Evolutionary conservation across 2,797 vertebrate species (phyloP), one percentile per base, ranked within the genome.

Genomic region (Fundulus diaphanus): DNA sequence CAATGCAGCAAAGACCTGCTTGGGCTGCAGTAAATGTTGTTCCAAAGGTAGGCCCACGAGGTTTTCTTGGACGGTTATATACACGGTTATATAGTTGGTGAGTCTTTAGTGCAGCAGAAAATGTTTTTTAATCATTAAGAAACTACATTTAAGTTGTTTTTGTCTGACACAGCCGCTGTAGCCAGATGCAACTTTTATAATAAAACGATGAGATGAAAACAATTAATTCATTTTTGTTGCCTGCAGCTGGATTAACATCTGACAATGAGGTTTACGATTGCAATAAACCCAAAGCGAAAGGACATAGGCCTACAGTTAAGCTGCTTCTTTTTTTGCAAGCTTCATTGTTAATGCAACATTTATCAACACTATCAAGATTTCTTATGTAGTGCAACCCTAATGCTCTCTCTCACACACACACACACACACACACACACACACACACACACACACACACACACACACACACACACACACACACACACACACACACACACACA

Each of bases 321-420:
- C 72, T 67, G 33, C 68, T 4, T 68, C 13, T 46, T 46, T 46
- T 46, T 12, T 49, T 22, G 48, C 57, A 77, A 59, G 68, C 61
- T 76, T 51, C 72, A 61, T 31, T 0, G 68, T 61, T 72, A 68
- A 72, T 35, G 33, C 44, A 44, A 7, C 35, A 52, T 56, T 37
- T 7, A 20, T 72, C 69, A 66, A 29, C 33, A 72, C 22, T 63
- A 68, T 51, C 24, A 54, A 22, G 8, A 20, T 51, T 20, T 20
- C 48, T 51, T 6, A 51, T 51, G 22, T 51, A 7, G 48, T 22
- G 20, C 48, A 51, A 20, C 16, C 20, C 48, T 20, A 51, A 51
- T 51, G 48, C 48, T 6, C 15, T 18, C 48, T 6, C 48, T 18
- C 48, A 5, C 15, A 18, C 15, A 49, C 22, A 7, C 48, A 48